Evolutionary conservation across 2,888 invertebrate genomes (phyloP).

Genomic region (Papilio demoleus): DNA sequence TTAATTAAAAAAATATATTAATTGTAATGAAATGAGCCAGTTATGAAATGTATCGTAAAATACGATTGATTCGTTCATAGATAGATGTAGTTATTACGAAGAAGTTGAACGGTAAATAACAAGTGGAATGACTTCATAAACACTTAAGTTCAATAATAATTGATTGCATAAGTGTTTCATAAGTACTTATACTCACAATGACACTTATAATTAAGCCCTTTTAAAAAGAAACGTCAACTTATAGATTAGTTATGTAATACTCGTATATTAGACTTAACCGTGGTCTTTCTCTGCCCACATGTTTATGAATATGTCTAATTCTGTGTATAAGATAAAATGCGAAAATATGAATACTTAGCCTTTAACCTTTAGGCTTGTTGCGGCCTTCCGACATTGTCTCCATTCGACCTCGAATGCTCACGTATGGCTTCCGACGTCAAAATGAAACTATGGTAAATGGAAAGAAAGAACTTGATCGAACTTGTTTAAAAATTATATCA

Average conservation of each 20-base stretch:
- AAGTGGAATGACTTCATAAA: conserved; percentile 23
- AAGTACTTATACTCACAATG: conserved; percentile 11
- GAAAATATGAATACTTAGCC: neutral
- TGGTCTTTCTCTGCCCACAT: neutral
- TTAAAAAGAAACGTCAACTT: neutral
- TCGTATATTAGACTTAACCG: neutral
- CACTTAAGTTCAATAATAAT: conserved; percentile 11
- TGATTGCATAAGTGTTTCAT: conserved; percentile 20
- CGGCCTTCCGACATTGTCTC: conserved; percentile 13
- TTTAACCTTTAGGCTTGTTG: conserved; percentile 11
- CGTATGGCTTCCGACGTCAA: conserved; percentile 8
- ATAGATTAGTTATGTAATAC: neutral
- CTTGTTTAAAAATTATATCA: neutral
- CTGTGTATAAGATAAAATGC: neutral
- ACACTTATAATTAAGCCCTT: conserved; percentile 9
- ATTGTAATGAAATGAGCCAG: too few relatives aligned
- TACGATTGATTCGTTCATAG: too few relatives aligned
- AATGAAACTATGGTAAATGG: neutral
- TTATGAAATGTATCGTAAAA: too few relatives aligned
- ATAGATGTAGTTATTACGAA: neutral
- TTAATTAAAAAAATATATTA: too few relatives aligned
- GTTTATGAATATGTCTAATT: neutral
- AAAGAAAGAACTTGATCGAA: neutral
- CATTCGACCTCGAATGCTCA: neutral
- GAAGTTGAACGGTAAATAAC: neutral